Conservation (phyloP, 2,113 vertebrate genomes). For the Nettapus auritus region DNA sequence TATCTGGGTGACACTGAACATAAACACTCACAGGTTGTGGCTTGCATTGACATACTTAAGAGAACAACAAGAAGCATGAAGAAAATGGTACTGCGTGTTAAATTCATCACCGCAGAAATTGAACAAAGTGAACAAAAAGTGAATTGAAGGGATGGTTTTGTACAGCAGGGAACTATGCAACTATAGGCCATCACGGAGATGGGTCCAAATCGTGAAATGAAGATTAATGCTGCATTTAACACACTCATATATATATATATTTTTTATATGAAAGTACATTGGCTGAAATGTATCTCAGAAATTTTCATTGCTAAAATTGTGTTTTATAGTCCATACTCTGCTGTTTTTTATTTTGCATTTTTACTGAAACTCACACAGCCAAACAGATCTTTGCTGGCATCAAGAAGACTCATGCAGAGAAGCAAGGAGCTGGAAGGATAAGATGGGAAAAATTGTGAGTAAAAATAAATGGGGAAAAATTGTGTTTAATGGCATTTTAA, state of each 20-base stretch:
- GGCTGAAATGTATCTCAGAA: background rate
- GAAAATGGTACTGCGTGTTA: background rate
- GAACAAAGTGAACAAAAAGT: background rate
- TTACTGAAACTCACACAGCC: background rate
- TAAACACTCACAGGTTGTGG: slow-evolving; percentile 8
- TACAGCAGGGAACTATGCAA: background rate
- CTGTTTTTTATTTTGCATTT: background rate
- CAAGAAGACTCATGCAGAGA: background rate
- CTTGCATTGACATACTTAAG: background rate
- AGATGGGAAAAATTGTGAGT: slow-evolving; percentile 16
- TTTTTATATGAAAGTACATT: background rate
- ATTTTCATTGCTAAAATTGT: background rate
- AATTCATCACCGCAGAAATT: background rate
- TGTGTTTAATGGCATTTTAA: slow-evolving; percentile 33
- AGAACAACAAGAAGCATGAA: background rate
- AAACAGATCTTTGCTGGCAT: slow-evolving; percentile 2
- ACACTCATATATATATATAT: background rate
- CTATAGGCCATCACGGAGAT: background rate
- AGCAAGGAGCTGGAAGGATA: background rate
- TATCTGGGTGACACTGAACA: background rate
- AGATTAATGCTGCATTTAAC: background rate
- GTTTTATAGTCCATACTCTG: background rate
- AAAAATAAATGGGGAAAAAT: slow-evolving; percentile 31
- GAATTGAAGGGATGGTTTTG: background rate
- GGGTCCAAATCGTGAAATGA: background rate